A percentile compares a stretch with the other conserved stretches of the same genome.
Evolutionary conservation across 2,113 vertebrate species (phyloP).

Genomic region (Mormyrus iriodes): DNA sequence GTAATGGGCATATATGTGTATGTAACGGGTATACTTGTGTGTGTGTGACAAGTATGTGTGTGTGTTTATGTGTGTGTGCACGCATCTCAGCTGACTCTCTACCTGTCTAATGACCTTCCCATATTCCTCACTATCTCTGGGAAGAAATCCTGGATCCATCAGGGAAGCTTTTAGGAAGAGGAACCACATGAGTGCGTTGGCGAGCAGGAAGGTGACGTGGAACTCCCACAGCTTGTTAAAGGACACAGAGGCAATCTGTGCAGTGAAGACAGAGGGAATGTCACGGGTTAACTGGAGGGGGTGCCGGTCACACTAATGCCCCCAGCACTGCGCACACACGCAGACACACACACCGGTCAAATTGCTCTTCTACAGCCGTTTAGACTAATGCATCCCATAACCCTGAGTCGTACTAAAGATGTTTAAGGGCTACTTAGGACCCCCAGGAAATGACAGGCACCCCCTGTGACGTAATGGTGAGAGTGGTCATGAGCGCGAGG

Average conservation of each 20-base stretch:
- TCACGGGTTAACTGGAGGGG: conserved; percentile 2
- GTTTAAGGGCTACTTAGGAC: not conserved
- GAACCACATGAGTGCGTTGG: conserved; percentile 39
- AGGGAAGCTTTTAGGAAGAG: conserved; percentile 42
- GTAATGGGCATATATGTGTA: not conserved
- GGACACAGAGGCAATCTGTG: conserved; percentile 31
- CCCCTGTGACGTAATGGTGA: not conserved
- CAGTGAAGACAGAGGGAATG: conserved; percentile 18
- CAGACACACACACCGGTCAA: not conserved
- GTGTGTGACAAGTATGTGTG: not conserved
- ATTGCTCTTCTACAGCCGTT: not conserved
- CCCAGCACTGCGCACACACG: not conserved
- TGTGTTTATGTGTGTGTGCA: not conserved
- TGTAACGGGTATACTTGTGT: not conserved
- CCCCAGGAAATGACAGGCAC: not conserved
- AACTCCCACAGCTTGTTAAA: conserved; percentile 31
- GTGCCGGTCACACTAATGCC: not conserved
- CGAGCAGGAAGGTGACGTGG: conserved; percentile 29
- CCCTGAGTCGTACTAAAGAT: not conserved
- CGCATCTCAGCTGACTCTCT: not conserved
- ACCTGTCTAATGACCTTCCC: conserved; percentile 35
- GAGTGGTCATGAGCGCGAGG: not conserved
- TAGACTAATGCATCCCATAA: not conserved
- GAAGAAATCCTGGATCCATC: conserved; percentile 37
- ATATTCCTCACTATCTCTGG: conserved; percentile 33